Evolutionary conservation across 2,113 vertebrate genomes (phyloP), one percentile per base, ranked within the genome.

Genomic region (Sinocyclocheilus maitianheensis): DNA sequence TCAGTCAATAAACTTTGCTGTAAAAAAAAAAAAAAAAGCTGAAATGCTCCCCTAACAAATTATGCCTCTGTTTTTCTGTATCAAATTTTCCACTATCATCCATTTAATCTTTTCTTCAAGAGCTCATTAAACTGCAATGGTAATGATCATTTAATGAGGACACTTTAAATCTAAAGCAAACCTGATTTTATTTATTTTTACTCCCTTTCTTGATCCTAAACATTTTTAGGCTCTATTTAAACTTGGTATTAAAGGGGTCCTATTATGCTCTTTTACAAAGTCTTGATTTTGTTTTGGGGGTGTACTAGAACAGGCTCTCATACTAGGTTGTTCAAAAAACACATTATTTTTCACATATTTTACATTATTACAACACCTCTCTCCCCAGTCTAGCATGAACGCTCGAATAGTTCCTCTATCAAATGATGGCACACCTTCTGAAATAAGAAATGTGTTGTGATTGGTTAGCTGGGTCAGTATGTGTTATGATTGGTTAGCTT

Each of bases 111-210:
- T 84, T 69, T 83, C 24, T 62, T 85, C 79, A 81, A 69, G 82
- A 30, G 71, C 83, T 84, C 67, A 87, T 88, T 86, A 78, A 84
- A 77, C 76, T 67, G 53, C 22, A 46, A 67, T 80, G 81, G 74
- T 71, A 87, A 89, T 85, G 84, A 87, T 62, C 77, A 77, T 88
- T 90, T 90, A 87, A 87, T 87, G 86, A 89, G 84, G 84, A 71
- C 69, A 58, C 34, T 88, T 85, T 79, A 78, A 86, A 87, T 86
- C 62, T 76, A 83, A 85, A 87, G 81, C 58, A 87, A 84, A 89
- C 85, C 84, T 88, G 81, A 90, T 89, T 91, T 85, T 77, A 86
- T 86, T 88, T 85, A 86, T 89, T 89, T 87, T 67, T 75, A 53
- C 80, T 87, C 72, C 75, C 76, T 86, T 65, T 62, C 78, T 76